Percentiles rank a stretch among this genome's conserved stretches.
Conservation (phyloP, 2,113 vertebrate genomes). For the Pungitius pungitius region DNA sequence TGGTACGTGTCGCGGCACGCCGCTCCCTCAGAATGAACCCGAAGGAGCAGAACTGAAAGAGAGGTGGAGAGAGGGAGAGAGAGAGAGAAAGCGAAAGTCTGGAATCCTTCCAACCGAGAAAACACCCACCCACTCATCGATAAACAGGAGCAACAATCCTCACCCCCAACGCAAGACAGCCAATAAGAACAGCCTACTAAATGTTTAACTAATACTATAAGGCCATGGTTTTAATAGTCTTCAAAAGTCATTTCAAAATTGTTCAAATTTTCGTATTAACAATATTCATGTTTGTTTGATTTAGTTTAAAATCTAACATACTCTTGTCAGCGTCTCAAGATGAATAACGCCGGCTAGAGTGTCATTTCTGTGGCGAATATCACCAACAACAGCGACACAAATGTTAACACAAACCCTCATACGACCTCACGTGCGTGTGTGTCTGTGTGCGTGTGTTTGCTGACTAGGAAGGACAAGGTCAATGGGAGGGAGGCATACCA, state of each 20-base stretch:
- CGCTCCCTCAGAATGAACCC: conserved; percentile 3
- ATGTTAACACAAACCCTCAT: not conserved
- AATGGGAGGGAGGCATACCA: conserved; percentile 11
- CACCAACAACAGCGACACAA: not conserved
- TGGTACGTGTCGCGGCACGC: not conserved
- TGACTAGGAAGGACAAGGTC: conserved; percentile 24
- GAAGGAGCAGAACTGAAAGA: conserved; percentile 32
- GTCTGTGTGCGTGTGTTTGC: not conserved
- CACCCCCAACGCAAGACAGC: not conserved
- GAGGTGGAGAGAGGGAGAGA: not conserved
- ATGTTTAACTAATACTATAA: not conserved
- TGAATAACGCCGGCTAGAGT: too few species aligned
- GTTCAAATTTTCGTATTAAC: too few species aligned
- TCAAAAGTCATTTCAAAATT: too few species aligned
- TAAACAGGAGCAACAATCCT: not conserved
- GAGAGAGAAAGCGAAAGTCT: conserved; percentile 39
- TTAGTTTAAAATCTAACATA: too few species aligned
- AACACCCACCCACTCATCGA: conserved; percentile 19
- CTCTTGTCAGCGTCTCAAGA: too few species aligned
- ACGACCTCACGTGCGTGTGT: conserved; percentile 9
- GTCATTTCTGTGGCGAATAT: not conserved
- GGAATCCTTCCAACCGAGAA: not conserved
- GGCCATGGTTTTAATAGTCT: too few species aligned
- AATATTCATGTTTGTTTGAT: too few species aligned
- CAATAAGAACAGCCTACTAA: not conserved